Percentiles rank a stretch among this genome's conserved stretches.
Conservation (phyloP, 1,140 invertebrate species). For the Tetraneura akinire region DNA sequence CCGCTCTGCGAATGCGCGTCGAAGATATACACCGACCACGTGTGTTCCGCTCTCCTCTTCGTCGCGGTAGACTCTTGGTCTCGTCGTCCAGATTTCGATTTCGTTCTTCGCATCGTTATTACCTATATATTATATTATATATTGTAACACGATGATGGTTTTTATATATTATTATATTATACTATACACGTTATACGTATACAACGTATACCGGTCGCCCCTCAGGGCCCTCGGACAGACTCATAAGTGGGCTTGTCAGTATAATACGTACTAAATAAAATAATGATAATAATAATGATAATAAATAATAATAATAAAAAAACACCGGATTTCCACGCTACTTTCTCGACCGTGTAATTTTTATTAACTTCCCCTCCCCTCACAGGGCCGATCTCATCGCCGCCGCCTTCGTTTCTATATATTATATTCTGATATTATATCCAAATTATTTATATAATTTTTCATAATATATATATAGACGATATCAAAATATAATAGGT, state of each 20-base stretch:
- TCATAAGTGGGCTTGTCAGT: conserved; percentile 47
- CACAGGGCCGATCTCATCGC: conserved; percentile 23
- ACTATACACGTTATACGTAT: conserved; percentile 2
- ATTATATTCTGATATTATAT: background rate
- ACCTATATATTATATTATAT: too few species aligned
- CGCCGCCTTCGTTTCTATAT: background rate
- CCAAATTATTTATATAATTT: background rate
- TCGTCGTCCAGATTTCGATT: conserved; percentile 34
- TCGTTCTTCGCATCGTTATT: conserved; percentile 33
- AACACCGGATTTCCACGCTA: conserved; percentile 50
- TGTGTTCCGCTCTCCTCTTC: background rate
- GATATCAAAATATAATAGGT: background rate
- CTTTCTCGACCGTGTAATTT: conserved; percentile 51
- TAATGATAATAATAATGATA: conserved; percentile 2
- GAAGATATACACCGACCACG: background rate
- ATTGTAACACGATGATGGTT: too few species aligned
- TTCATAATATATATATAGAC: conserved; percentile 5
- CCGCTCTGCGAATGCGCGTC: background rate
- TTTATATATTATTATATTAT: too few species aligned
- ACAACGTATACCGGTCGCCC: conserved; percentile 13
- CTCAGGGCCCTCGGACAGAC: conserved; percentile 15
- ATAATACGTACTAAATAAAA: conserved; percentile 37
- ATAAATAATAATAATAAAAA: too few species aligned
- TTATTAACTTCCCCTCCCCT: conserved; percentile 46
- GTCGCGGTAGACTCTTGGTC: background rate